phyloP scores from a whole-genome alignment of 2,888 invertebrate species.

The Tachina grossa region DNA sequence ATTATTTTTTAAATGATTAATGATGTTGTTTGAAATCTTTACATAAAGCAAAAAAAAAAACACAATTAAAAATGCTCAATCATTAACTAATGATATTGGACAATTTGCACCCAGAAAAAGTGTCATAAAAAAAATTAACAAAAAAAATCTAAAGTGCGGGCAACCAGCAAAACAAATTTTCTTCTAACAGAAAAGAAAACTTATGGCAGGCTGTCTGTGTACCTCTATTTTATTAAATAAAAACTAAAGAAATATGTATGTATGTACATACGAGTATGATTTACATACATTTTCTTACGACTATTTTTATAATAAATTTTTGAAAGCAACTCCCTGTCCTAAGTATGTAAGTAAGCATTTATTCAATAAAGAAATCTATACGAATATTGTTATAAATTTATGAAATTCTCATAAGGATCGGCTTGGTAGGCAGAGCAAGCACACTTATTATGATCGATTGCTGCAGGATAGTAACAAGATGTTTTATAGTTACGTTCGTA shows the following conservation, averaged over 20 bases:
- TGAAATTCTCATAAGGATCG: constrained; percentile 76
- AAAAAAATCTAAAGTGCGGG: constrained; percentile 53
- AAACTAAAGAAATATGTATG: constrained; percentile 39
- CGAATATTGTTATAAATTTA: constrained; percentile 77
- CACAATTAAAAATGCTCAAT: constrained; percentile 76
- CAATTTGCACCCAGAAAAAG: background rate
- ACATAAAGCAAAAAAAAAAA: constrained; percentile 33
- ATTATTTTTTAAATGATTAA: constrained; percentile 25
- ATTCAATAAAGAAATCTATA: constrained; percentile 46
- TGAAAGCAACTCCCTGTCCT: constrained; percentile 34
- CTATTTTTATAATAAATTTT: background rate
- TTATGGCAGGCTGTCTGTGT: constrained; percentile 12
- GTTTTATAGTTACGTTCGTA: constrained; percentile 3
- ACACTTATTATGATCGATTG: constrained; percentile 59
- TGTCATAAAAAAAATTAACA: background rate
- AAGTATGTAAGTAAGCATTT: background rate
- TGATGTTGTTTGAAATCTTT: constrained; percentile 6
- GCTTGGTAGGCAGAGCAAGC: constrained; percentile 12
- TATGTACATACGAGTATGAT: too few species aligned
- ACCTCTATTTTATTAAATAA: background rate
- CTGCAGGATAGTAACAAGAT: background rate
- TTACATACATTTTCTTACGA: constrained; percentile 42
- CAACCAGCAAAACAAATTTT: constrained; percentile 67
- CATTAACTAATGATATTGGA: constrained; percentile 75
- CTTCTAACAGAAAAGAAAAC: constrained; percentile 17